A percentile compares a stretch with the other conserved stretches of the same genome.
Evolutionary conservation across 1,140 invertebrate species (phyloP).

Genomic region (Myzus persicae): DNA sequence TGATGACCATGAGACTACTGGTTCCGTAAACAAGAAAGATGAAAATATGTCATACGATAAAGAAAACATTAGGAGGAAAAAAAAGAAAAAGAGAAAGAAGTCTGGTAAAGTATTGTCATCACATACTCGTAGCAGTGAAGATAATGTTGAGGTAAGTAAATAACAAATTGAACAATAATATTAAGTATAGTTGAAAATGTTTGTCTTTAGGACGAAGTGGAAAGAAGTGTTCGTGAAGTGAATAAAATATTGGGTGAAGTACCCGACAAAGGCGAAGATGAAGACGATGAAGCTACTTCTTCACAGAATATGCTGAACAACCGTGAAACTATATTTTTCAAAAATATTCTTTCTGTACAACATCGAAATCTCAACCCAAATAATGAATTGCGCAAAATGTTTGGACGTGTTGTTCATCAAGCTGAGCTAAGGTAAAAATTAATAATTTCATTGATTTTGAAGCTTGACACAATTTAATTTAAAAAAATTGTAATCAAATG

Average conservation of each 20-base stretch:
- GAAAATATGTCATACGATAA: conserved; percentile 63
- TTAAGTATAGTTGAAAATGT: conserved; percentile 59
- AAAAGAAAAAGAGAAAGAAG: conserved; percentile 74
- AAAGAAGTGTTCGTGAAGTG: conserved; percentile 75
- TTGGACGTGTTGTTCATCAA: conserved; percentile 74
- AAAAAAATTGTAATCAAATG: too few relatives aligned
- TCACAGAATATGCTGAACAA: conserved; percentile 35
- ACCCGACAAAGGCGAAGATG: conserved; percentile 35
- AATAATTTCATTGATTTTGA: not conserved
- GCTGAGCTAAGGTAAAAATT: conserved; percentile 63
- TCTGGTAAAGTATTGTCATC: conserved; percentile 65
- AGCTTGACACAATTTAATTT: too few relatives aligned
- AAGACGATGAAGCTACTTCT: conserved; percentile 23
- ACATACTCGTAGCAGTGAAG: conserved; percentile 70
- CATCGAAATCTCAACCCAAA: conserved; percentile 81
- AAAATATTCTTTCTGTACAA: conserved; percentile 71
- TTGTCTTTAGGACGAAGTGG: conserved; percentile 75
- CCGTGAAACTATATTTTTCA: conserved; percentile 60
- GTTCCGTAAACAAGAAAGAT: conserved; percentile 66
- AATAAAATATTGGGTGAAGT: conserved; percentile 75
- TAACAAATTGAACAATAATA: not conserved
- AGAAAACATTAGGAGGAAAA: conserved; percentile 67
- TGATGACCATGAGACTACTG: conserved; percentile 72
- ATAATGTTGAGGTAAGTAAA: conserved; percentile 69
- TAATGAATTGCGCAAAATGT: conserved; percentile 85